These are phyloP conservation scores for Martes martes DNA, from an alignment of 2,113 vertebrate genomes.

Conservation along the genomic window DNA sequence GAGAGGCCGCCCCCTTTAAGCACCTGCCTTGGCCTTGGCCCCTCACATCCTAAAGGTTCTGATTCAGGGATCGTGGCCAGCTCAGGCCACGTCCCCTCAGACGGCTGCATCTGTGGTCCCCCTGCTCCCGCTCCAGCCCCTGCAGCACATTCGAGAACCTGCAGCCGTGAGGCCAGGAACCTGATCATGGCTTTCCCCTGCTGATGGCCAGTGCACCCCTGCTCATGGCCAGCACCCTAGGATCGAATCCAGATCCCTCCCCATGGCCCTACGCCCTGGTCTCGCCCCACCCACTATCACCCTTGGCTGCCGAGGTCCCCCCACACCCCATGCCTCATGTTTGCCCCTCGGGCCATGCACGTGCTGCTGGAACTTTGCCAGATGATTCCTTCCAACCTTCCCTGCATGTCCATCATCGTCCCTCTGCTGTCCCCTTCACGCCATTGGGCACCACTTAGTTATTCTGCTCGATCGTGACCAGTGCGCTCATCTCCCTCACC, in stretches of 20 bases:
- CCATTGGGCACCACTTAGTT: accelerated
- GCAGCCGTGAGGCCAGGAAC: background rate
- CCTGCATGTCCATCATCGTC: background rate
- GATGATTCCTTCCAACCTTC: background rate
- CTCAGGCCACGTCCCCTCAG: accelerated
- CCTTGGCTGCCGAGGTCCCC: background rate
- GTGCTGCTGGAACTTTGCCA: background rate
- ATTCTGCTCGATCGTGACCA: accelerated
- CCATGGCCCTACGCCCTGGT: background rate
- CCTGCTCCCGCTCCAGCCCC: accelerated
- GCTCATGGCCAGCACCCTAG: background rate
- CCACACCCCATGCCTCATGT: accelerated
- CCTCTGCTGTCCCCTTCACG: accelerated
- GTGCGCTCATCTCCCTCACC: background rate
- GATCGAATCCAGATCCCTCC: background rate
- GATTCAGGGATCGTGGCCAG: background rate
- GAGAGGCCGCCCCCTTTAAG: background rate
- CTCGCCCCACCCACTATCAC: background rate
- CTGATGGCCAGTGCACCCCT: background rate
- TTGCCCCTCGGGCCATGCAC: background rate
- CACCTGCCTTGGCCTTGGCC: accelerated
- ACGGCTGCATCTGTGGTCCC: accelerated
- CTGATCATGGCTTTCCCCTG: background rate
- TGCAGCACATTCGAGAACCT: accelerated
- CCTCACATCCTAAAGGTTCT: background rate